phyloP scores from a whole-genome alignment of 2,113 vertebrate species.

The Dolichotis patagonum region DNA sequence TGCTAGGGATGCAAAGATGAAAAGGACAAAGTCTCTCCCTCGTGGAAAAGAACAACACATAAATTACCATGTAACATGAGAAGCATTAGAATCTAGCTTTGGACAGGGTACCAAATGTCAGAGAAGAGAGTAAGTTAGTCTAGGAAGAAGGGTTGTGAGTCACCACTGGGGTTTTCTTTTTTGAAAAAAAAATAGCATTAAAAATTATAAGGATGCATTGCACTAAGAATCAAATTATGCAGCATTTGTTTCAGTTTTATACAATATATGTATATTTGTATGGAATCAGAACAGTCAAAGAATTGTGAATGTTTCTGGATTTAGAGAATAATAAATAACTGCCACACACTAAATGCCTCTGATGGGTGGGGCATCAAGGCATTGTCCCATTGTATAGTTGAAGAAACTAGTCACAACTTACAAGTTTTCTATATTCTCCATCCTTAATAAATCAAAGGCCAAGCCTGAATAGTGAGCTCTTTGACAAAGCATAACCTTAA shows the following conservation, averaged over 20 bases:
- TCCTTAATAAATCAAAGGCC: slow-evolving; percentile 29
- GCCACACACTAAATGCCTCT: neutral
- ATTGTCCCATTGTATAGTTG: neutral
- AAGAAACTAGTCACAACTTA: neutral
- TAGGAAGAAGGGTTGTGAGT: neutral
- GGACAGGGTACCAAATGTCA: neutral
- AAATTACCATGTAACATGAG: neutral
- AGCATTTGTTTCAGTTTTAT: neutral
- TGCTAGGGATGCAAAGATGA: slow-evolving; percentile 26
- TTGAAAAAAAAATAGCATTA: neutral
- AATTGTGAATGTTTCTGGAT: neutral
- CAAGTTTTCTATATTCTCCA: neutral
- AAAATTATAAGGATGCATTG: neutral
- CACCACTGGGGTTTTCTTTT: neutral
- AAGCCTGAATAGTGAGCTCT: neutral
- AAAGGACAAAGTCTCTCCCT: slow-evolving; percentile 55
- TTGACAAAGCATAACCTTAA: neutral
- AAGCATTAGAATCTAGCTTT: neutral
- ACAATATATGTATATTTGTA: neutral
- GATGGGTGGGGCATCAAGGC: neutral
- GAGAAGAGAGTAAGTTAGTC: neutral
- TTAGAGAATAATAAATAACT: neutral
- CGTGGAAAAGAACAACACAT: neutral
- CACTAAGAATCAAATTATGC: neutral
- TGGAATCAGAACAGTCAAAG: neutral